Conservation (phyloP, 2,113 vertebrate genomes). For the Rhea pennata region DNA sequence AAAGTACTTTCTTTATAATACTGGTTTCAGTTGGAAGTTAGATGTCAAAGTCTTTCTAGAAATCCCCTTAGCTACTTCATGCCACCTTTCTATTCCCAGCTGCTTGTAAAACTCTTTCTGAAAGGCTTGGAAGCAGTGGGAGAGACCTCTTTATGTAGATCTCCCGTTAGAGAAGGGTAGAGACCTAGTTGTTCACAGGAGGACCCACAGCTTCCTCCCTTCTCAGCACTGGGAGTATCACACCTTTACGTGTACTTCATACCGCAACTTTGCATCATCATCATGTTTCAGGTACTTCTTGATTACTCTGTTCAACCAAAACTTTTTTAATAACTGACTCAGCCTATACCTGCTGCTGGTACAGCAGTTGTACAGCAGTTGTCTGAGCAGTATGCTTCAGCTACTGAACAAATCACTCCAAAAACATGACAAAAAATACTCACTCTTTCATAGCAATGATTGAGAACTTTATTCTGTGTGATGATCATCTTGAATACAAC, state of each 20-base stretch:
- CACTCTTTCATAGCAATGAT: background rate
- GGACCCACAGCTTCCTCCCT: background rate
- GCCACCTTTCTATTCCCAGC: background rate
- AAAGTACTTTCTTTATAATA: background rate
- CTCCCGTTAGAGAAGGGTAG: background rate
- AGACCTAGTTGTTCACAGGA: background rate
- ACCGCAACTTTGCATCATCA: background rate
- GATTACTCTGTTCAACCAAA: background rate
- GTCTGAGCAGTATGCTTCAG: background rate
- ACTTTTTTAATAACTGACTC: background rate
- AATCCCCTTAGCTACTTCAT: background rate
- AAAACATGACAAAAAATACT: background rate
- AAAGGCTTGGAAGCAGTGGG: background rate
- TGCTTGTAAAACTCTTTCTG: background rate
- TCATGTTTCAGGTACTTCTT: background rate
- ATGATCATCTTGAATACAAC: background rate
- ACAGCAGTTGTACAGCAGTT: background rate
- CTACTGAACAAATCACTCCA: background rate
- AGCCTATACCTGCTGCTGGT: background rate
- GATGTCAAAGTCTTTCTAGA: background rate
- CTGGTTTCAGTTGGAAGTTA: background rate
- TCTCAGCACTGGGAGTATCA: background rate
- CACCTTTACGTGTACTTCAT: accelerated
- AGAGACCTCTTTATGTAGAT: background rate
- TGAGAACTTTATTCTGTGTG: background rate